Base-by-base conservation (phyloP, 2,113 vertebrate genomes). In the Pterophyllum scalare region DNA sequence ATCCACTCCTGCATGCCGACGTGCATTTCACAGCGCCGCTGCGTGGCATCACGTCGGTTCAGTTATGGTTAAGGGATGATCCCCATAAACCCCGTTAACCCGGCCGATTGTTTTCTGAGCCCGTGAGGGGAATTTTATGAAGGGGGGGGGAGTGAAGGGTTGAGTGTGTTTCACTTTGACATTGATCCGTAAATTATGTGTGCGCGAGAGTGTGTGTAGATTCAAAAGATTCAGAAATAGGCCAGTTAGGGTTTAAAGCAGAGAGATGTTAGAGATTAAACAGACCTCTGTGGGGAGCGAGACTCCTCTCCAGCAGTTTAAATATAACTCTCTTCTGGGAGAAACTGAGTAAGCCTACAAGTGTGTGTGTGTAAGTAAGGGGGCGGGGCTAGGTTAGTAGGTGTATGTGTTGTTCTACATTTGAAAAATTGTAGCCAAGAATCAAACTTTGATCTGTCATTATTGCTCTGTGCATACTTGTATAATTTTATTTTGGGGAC, bases 251-350 rank as follows among this genome's bases (percentile, higher is more conserved):
- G 92, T 94, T 94, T 93, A 94, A 87, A 93, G 89, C 64, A 74
- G 87, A 87, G 87, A 94, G 90, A 94, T 94, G 91, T 92, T 93
- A 83, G 92, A 94, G 93, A 95, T 95, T 95, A 93, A 94, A 94
- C 91, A 91, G 91, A 83, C 92, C 93, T 93, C 94, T 90, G 88
- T 90, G 88, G 91, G 92, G 92, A 93, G 89, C 85, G 84, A 91
- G 87, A 89, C 88, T 93, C 85, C 57, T 91, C 89, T 91, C 89
- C 86, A 89, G 84, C 89, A 94, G 87, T 94, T 94, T 93, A 94
- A 94, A 95, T 95, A 91, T 93, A 94, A 91, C 93, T 84, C 86
- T 93, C 94, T 90, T 89, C 74, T 77, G 93, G 92, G 92, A 93
- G 89, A 81, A 90, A 82, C 62, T 49, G 90, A 61, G 90, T 88